Conservation (phyloP, 2,888 invertebrate genomes). For the Drosophila nr. perissopoda region DNA sequence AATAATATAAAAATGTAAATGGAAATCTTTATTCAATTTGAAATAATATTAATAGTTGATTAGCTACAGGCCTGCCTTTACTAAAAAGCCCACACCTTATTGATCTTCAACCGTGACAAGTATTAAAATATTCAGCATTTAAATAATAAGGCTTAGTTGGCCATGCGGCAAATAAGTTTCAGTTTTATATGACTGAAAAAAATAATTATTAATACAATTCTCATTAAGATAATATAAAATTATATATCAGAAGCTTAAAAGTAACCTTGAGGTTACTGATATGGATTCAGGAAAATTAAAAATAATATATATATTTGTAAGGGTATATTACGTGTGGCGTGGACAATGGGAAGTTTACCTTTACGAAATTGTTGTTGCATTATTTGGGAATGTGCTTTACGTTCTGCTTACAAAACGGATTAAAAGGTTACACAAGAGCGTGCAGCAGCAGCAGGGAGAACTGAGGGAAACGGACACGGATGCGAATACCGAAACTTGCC, state of each 20-base stretch:
- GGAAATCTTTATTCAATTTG: neutral
- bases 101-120: neutral
- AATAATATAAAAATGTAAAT: neutral
- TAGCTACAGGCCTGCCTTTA: neutral
- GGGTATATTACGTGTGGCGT: constrained; percentile 13
- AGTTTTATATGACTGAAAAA: neutral
- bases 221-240: neutral
- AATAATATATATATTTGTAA: neutral
- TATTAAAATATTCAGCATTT: neutral
- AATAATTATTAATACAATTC: too few species aligned
- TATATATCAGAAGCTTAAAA: neutral
- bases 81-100: neutral
- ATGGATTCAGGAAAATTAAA: too few species aligned
- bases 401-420: constrained; percentile 83
- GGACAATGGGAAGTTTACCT: neutral
- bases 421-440: constrained; percentile 82
- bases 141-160: neutral
- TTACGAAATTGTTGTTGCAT: constrained; percentile 34
- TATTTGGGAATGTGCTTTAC: constrained; percentile 75
- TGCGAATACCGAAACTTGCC: constrained; percentile 53
- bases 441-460: constrained; percentile 51
- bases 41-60: neutral
- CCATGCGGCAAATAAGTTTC: neutral
- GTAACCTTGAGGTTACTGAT: neutral
- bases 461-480: constrained; percentile 48